These are phyloP conservation scores for Varecia variegata DNA, from an alignment of 2,797 vertebrate genomes.

Conservation along the genomic window DNA sequence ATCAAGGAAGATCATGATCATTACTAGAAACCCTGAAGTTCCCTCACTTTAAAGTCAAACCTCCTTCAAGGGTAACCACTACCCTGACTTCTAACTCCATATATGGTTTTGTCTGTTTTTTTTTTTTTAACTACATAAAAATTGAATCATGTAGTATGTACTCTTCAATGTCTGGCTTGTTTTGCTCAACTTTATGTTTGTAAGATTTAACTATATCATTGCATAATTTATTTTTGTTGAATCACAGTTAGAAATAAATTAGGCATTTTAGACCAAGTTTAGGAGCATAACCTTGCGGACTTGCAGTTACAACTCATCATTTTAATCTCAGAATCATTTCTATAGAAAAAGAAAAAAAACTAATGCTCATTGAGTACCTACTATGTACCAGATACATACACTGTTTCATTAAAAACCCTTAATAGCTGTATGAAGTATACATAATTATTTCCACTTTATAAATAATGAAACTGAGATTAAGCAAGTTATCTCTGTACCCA, in stretches of 20 bases:
- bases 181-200: constrained; percentile 3
- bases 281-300: background rate
- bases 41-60: background rate
- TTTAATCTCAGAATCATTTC: constrained; percentile 42
- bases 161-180: background rate
- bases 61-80: background rate
- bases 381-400: background rate
- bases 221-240: constrained; percentile 22
- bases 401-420: constrained; percentile 28
- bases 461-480: constrained; percentile 47
- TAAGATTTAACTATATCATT: constrained; percentile 20
- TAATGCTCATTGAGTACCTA: background rate
- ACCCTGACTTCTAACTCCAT: background rate
- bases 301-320: constrained; percentile 35
- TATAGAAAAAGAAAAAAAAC: constrained; percentile 46
- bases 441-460: constrained; percentile 6
- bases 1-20: constrained; percentile 23
- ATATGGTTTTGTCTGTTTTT: background rate
- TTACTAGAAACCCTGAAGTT: background rate
- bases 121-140: background rate
- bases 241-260: constrained; percentile 46
- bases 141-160: background rate
- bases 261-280: constrained; percentile 38
- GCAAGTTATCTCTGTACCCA: constrained; percentile 18
- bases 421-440: background rate